Evolutionary conservation across 2,888 invertebrate genomes (phyloP), one percentile per base, ranked within the genome.

Genomic region (Nemoura dubitans): DNA sequence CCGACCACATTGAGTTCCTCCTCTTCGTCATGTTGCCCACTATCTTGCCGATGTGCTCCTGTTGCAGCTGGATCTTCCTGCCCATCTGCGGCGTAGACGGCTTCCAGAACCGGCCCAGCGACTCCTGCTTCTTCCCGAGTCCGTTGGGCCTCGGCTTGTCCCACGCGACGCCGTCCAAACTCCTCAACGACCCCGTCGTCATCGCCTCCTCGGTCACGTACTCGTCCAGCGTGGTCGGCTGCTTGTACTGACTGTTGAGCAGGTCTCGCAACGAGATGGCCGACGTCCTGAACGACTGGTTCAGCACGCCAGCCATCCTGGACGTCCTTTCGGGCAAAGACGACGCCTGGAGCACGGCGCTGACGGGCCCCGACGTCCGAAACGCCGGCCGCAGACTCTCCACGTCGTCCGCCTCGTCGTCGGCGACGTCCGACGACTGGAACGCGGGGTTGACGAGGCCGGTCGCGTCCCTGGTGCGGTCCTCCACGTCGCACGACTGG

Each of bases 71-170:
- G 14, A 81, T 29, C 81, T 29, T 81, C 30, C 81, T 28, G n/a
- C 81, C 81, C 29, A 81, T 27, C 29, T 81, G 81, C 81, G 81
- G 81, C 5, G 81, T 81, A 0, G 81, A n/a, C 81, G 81, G 81
- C 29, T 81, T 28, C 81, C 81, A 81, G 29, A 81, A 81, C 5
- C 30, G 29, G 21, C 81, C 81, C 81, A 81, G 30, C 16, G 28
- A 30, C 29, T 81, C 81, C n/a, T 30, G 30, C n/a, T 81, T 81
- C 81, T 29, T 81, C 81, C 81, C 81, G 7, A 81, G 29, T 0
- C 30, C 81, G 30, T 27, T 81, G 5, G 81, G 29, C 30, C 30
- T 27, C 30, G 81, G 5, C 21, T 59, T 59, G 59, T 21, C 59
- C 59, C 59, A 21, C 59, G 21, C 59, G 2, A 59, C 59, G 59